Base-by-base conservation (phyloP, 2,113 vertebrate genomes). In the Cephalopterus ornatus region DNA sequence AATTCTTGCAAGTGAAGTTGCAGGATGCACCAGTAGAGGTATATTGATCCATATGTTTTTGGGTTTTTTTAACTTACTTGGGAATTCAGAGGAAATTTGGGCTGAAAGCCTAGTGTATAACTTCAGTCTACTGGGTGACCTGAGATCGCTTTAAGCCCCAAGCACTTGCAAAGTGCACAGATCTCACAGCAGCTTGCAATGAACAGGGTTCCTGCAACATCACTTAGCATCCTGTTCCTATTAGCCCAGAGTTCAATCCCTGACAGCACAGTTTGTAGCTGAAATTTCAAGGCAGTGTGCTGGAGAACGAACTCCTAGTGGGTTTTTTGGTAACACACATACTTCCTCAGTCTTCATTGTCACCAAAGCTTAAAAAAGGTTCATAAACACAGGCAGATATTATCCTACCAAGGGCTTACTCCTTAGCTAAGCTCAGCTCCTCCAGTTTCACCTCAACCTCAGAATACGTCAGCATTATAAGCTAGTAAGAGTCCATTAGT, bases 21-120 rank as follows among this genome's bases (percentile, higher is more conserved):
- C 19, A 77, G 22, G 14, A 52, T 21, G 12, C 10, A 53, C 10
- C 44, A 30, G 8, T 26, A 18, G 21, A 39, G 4, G 8, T 47
- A 10, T 33, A 59, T 41, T 37, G 26, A 39, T 56, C 41, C 3
- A 9, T 46, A 23, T 9, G 8, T 6, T 68, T 53, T 62, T 3
- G 4, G 1, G 0, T 0, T 33, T 49, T 72, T 63, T 33, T 62
- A 32, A 18, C 8, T 49, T 21, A 11, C 2, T 53, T 78, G 33
- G 44, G 19, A 77, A 74, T 92, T 75, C 56, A 75, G 75, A 55
- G 24, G 20, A 70, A 71, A 78, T 49, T 39, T 58, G 47, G 1
- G 12, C 63, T 89, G 47, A 44, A 86, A 93, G 3, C 8, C 16
- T 33, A 59, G 5, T 13, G 37, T 63, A 12, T 67, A 78, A 44